Conservation (phyloP, 2,113 vertebrate species). For the Serinus canaria region DNA sequence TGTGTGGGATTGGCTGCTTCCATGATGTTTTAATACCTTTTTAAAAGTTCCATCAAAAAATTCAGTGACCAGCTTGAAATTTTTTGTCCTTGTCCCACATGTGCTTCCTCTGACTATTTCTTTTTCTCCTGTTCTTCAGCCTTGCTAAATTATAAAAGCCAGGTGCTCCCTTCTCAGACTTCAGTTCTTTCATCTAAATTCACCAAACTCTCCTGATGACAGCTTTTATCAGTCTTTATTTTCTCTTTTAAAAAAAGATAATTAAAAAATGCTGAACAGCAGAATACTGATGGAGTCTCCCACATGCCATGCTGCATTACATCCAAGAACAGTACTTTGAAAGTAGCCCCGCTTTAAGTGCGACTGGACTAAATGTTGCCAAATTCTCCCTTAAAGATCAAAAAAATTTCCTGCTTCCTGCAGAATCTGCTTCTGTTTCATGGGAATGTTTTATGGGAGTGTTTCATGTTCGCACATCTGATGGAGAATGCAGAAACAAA, state of each 20-base stretch:
- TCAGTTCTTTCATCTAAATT: background rate
- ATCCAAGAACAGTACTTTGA: background rate
- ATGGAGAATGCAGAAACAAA: background rate
- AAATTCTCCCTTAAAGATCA: background rate
- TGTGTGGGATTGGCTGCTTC: background rate
- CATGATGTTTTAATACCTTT: background rate
- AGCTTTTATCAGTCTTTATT: background rate
- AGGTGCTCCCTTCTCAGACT: background rate
- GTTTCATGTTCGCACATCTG: background rate
- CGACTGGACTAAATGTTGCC: background rate
- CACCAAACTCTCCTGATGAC: background rate
- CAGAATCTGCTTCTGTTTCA: background rate
- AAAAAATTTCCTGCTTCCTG: background rate
- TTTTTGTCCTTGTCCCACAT: background rate
- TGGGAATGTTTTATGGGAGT: background rate
- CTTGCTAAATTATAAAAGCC: background rate
- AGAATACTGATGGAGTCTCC: background rate
- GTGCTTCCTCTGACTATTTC: background rate
- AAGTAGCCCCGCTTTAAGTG: background rate
- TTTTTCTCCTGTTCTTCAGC: background rate
- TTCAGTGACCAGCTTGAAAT: background rate
- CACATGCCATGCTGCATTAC: rapidly evolving
- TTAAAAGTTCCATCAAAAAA: background rate
- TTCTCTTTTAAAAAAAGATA: background rate
- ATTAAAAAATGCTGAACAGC: background rate